phyloP scores from a whole-genome alignment of 1,140 invertebrate genomes.

The Saccostrea cuccullata region DNA sequence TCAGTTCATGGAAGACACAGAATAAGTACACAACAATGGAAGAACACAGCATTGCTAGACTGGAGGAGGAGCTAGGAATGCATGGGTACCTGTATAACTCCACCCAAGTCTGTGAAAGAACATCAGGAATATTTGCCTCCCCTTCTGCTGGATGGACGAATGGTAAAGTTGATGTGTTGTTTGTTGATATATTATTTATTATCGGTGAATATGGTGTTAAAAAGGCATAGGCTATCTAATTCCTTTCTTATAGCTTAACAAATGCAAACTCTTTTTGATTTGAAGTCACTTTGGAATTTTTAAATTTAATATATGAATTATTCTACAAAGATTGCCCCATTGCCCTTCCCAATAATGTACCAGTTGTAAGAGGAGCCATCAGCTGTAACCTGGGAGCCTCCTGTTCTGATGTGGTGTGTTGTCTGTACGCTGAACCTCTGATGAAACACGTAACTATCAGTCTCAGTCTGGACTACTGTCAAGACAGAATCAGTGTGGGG shows the following conservation, averaged over 20 bases:
- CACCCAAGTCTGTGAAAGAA: slow-evolving; percentile 7
- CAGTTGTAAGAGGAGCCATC: slow-evolving; percentile 8
- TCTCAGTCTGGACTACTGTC: slow-evolving; percentile 22
- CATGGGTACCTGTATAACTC: slow-evolving; percentile 18
- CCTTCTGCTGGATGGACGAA: slow-evolving; percentile 20
- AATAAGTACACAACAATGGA: slow-evolving; percentile 18
- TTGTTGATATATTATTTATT: too few relatives aligned
- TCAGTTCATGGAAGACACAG: background rate
- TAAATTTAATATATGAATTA: background rate
- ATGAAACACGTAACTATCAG: slow-evolving; percentile 1
- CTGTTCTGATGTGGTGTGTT: slow-evolving; percentile 25
- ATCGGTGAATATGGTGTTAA: too few relatives aligned
- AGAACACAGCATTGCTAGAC: slow-evolving; percentile 2
- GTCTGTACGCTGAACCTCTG: slow-evolving; percentile 14
- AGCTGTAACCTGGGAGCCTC: slow-evolving; percentile 16
- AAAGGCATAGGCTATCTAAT: too few relatives aligned
- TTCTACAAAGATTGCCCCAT: background rate
- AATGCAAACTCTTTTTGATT: too few relatives aligned
- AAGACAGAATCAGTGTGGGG: slow-evolving; percentile 25
- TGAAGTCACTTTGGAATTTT: too few relatives aligned
- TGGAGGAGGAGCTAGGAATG: slow-evolving; percentile 11
- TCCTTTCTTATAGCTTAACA: background rate
- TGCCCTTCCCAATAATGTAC: background rate
- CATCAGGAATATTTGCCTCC: slow-evolving; percentile 9
- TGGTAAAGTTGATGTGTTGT: background rate